Conservation (phyloP, 2,113 vertebrate species). For the Orycteropus afer region DNA sequence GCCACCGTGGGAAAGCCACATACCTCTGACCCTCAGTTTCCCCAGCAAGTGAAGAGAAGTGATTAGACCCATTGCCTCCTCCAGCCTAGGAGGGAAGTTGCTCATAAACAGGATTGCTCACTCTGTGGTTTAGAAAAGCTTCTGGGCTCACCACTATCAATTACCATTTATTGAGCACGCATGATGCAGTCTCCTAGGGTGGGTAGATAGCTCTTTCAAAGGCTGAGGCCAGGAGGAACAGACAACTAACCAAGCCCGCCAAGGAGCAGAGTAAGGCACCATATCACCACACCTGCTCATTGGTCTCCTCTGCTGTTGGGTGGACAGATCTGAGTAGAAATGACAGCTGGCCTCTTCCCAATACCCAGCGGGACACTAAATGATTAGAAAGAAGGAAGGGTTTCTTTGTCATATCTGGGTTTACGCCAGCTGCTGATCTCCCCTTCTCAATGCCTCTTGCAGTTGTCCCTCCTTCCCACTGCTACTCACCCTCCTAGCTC, state of each 20-base stretch:
- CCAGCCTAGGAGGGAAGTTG: not conserved
- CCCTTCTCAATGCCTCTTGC: not conserved
- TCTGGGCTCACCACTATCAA: conserved; percentile 29
- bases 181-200: not conserved
- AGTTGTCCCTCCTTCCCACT: not conserved
- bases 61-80: not conserved
- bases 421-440: not conserved
- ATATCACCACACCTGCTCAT: not conserved
- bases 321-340: not conserved
- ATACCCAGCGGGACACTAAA: not conserved
- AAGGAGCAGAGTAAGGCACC: not conserved
- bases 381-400: not conserved
- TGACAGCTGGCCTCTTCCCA: too few relatives aligned
- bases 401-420: not conserved
- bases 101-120: conserved; percentile 56
- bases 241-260: not conserved
- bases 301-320: not conserved
- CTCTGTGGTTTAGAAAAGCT: conserved; percentile 16
- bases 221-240: not conserved
- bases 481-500: not conserved
- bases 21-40: not conserved
- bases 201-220: conserved; percentile 27
- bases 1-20: conserved; percentile 44
- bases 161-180: conserved; percentile 44
- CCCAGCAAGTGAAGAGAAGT: not conserved